Evolutionary conservation across 2,888 invertebrate genomes (phyloP).

Genomic region (Scaptomyza reducta): DNA sequence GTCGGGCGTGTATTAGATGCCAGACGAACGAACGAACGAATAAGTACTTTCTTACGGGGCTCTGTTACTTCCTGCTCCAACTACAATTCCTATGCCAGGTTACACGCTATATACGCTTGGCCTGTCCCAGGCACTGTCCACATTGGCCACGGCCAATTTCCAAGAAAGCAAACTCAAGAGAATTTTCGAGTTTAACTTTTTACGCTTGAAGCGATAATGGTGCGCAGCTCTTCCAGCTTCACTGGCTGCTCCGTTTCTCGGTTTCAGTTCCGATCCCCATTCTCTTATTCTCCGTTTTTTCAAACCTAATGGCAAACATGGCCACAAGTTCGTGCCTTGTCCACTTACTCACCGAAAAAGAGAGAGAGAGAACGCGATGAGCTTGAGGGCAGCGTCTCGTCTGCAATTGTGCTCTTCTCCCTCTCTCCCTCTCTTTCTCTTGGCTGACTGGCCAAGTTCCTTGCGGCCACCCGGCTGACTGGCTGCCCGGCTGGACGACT

Average conservation of each 20-base stretch:
- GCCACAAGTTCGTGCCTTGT: slow-evolving; percentile 56
- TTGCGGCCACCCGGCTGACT: slow-evolving; percentile 39
- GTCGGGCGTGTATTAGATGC: slow-evolving; percentile 51
- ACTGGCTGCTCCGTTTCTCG: not conserved
- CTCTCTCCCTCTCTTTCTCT: not conserved
- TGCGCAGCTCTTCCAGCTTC: slow-evolving; percentile 5
- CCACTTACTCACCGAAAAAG: slow-evolving; percentile 34
- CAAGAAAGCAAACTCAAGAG: slow-evolving; percentile 70
- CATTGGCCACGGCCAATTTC: slow-evolving; percentile 61
- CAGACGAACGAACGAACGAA: slow-evolving; percentile 31
- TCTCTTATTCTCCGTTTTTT: slow-evolving; percentile 8
- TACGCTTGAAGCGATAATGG: slow-evolving; percentile 69
- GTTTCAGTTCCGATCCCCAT: not conserved
- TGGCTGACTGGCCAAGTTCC: slow-evolving; percentile 30
- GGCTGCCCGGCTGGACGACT: slow-evolving; percentile 7
- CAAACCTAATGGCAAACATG: slow-evolving; percentile 58
- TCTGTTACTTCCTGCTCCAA: not conserved
- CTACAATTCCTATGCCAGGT: slow-evolving; percentile 3
- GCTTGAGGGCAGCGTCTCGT: slow-evolving; percentile 42
- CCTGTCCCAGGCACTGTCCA: not conserved
- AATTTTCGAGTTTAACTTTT: slow-evolving; percentile 72
- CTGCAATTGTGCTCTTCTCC: slow-evolving; percentile 35
- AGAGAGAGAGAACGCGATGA: slow-evolving; percentile 1
- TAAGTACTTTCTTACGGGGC: slow-evolving; percentile 11
- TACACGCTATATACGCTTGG: slow-evolving; percentile 7